A percentile compares a stretch with the other conserved stretches of the same genome.
Evolutionary conservation across 2,113 vertebrate species (phyloP).

Genomic region (Peucedramus taeniatus): DNA sequence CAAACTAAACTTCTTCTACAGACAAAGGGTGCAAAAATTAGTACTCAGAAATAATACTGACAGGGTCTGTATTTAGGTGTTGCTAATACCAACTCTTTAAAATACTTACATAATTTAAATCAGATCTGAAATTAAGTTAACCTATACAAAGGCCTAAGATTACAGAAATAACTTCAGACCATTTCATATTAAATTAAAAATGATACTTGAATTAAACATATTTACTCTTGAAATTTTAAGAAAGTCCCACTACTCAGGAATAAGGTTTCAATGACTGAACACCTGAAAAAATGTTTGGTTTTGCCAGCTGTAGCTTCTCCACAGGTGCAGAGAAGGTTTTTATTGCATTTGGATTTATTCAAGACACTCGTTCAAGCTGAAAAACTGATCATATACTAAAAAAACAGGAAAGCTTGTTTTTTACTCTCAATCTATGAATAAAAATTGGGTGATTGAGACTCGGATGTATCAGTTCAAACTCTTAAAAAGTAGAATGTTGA

Average conservation of each 20-base stretch:
- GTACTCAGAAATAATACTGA: neutral
- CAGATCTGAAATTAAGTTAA: neutral
- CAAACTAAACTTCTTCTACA: neutral
- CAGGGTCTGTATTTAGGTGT: neutral
- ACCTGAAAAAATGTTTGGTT: constrained; percentile 48
- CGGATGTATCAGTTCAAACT: neutral
- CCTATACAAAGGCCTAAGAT: neutral
- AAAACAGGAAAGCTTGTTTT: neutral
- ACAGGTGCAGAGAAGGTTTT: constrained; percentile 16
- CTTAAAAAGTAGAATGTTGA: neutral
- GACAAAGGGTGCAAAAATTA: neutral
- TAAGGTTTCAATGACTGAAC: neutral
- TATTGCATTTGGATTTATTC: neutral
- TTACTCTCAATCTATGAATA: neutral
- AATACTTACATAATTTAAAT: neutral
- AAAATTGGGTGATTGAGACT: neutral
- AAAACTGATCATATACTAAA: neutral
- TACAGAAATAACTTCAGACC: neutral
- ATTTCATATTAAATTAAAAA: constrained; percentile 19
- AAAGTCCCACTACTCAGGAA: neutral
- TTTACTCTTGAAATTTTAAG: neutral
- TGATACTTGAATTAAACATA: neutral
- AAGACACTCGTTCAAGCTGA: neutral
- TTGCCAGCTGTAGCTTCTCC: constrained; percentile 34
- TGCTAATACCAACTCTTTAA: neutral